Conservation (phyloP, 2,113 vertebrate genomes). For the Mastomys coucha region DNA sequence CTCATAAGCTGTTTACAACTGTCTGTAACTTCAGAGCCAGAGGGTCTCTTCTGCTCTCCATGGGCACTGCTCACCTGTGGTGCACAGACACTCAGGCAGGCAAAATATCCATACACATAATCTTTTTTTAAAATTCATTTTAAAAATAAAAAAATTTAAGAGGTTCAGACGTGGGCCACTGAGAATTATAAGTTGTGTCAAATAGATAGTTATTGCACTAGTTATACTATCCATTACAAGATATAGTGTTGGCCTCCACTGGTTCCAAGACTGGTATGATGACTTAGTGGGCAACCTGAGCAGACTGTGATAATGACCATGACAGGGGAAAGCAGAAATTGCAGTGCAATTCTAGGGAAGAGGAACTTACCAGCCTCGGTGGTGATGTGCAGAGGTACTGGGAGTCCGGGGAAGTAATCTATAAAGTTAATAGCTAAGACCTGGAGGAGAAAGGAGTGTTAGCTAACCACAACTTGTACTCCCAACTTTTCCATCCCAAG, state of each 20-base stretch:
- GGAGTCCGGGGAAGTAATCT: slow-evolving; percentile 18
- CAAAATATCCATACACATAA: background rate
- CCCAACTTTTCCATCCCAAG: background rate
- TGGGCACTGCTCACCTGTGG: background rate
- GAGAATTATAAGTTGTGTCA: background rate
- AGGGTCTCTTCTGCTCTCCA: background rate
- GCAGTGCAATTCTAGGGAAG: background rate
- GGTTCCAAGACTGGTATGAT: background rate
- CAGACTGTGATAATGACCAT: background rate
- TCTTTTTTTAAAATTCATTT: background rate
- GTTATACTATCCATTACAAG: background rate
- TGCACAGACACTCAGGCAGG: background rate
- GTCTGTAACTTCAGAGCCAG: background rate
- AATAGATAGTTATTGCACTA: slow-evolving; percentile 18
- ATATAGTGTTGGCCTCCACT: background rate
- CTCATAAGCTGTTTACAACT: background rate
- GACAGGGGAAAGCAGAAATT: background rate
- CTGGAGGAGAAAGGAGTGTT: slow-evolving; percentile 11
- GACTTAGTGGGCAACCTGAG: background rate
- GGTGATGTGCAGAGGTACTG: background rate
- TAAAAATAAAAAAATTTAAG: background rate
- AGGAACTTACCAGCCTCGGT: background rate
- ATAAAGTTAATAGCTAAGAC: background rate
- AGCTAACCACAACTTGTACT: background rate
- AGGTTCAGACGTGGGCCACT: background rate